Evolutionary conservation across 2,797 vertebrate genomes (phyloP), one percentile per base, ranked within the genome.

Genomic region (Tokudaia tokunoshimensis): DNA sequence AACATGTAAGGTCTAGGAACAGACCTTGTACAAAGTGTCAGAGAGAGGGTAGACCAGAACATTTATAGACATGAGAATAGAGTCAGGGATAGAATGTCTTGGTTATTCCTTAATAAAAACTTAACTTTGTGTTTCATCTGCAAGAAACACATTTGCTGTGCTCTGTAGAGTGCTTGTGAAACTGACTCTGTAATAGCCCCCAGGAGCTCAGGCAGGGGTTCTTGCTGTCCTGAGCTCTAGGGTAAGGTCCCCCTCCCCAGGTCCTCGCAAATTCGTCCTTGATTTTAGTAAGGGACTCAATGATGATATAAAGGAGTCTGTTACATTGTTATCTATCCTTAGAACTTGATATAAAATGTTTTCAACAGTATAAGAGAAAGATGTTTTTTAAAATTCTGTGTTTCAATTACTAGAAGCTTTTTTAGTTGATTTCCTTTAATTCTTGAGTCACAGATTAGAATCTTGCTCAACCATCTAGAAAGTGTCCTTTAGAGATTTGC

Each of bases 41-140:
- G 70, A 15, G 83, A 70, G 41, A 88, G 17, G 12, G n/a, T 55
- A 67, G 41, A 83, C 31, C 12, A 92, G 87, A 93, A 29, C 26
- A 92, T 96, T 75, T 82, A 82, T 5, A 79, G 52, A 95, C 37
- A 74, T 31, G 50, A 47, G 84, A 94, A 72, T 61, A 92, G 55
- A 47, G n/a, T 63, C 50, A 55, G 79, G 47, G 59, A 41, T 41
- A 50, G 59, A 79, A 52, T 83, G 55, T 52, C 93, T 91, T 95
- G 15, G 22, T 85, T 92, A 47, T 67, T 92, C 12, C 55, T 65
- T 44, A 92, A 78, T 72, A 78, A 31, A 79, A 96, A 74, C 70
- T 31, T 63, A 90, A 31, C n/a, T 90, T 34, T 55, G 41, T 47
- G 17, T 76, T 94, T 61, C 34, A n/a, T 83, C 65, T 87, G 2